These are phyloP conservation scores for Scartelaos histophorus DNA, from an alignment of 2,113 vertebrate genomes.

Conservation along the genomic window DNA sequence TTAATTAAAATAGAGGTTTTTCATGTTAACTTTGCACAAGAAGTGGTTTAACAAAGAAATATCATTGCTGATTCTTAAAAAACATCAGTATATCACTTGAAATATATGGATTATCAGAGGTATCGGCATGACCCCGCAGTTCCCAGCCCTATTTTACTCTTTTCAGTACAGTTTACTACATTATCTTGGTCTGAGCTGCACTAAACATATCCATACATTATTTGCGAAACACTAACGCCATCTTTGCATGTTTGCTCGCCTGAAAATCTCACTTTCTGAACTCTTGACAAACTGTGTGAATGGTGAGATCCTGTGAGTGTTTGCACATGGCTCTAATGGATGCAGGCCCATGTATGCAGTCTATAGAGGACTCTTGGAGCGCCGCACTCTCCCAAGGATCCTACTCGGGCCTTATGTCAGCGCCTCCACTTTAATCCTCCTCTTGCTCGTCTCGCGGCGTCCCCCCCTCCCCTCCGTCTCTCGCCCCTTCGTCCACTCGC, in stretches of 20 bases:
- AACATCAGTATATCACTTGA: too few species aligned
- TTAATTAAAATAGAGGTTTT: too few species aligned
- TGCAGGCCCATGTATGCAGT: neutral
- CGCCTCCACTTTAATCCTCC: neutral
- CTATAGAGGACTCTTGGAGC: neutral
- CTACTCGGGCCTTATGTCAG: slow-evolving; percentile 4
- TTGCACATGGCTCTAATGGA: neutral
- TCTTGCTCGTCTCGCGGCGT: neutral
- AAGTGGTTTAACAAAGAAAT: too few species aligned
- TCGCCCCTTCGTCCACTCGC: slow-evolving; percentile 5
- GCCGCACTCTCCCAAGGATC: neutral
- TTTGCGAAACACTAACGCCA: neutral
- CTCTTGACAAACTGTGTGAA: neutral
- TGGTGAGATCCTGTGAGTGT: neutral
- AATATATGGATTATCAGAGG: too few species aligned
- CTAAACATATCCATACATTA: too few species aligned
- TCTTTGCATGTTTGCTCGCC: neutral
- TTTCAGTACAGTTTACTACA: too few species aligned
- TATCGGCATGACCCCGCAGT: too few species aligned
- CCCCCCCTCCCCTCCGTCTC: neutral
- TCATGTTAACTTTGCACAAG: too few species aligned
- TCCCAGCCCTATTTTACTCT: too few species aligned
- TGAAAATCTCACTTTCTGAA: neutral
- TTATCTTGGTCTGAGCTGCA: too few species aligned
- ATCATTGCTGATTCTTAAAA: too few species aligned